Evolutionary conservation across 2,888 invertebrate species (phyloP).

Genomic region (Gymnocheta viridis): DNA sequence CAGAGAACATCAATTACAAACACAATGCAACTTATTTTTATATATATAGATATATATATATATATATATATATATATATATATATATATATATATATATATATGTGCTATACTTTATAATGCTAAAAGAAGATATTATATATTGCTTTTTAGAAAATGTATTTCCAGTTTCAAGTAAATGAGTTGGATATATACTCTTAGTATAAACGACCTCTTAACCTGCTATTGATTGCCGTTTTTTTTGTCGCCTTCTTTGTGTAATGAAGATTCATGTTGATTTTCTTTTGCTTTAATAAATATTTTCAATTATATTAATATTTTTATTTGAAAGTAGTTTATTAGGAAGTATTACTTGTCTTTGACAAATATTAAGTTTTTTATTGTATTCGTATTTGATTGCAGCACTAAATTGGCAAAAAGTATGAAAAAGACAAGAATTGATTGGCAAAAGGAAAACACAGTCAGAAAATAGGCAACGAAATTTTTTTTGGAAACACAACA

Average conservation of each 20-base stretch:
- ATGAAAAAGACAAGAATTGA: neutral
- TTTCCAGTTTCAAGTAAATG: conserved; percentile 8
- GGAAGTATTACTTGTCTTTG: conserved; percentile 54
- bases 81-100: neutral
- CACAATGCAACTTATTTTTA: no score
- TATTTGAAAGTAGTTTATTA: conserved; percentile 54
- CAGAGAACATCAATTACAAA: no score
- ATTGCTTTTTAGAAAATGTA: conserved; percentile 28
- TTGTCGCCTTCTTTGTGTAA: neutral
- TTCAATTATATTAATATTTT: conserved; percentile 26
- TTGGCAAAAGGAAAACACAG: neutral
- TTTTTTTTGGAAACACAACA: neutral
- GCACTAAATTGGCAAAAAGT: conserved; percentile 4
- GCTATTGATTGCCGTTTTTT: conserved; percentile 48
- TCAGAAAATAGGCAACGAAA: neutral
- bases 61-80: neutral
- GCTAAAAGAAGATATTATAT: conserved; percentile 17
- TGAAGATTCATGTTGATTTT: conserved; percentile 1
- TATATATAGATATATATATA: neutral
- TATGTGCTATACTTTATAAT: neutral
- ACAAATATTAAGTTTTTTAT: conserved; percentile 31
- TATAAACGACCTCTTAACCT: conserved; percentile 67
- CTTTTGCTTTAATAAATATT: neutral
- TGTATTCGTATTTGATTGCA: neutral
- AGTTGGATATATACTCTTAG: neutral